Evolutionary conservation across 2,888 invertebrate species (phyloP).

Genomic region (Macrosiphum euphorbiae): DNA sequence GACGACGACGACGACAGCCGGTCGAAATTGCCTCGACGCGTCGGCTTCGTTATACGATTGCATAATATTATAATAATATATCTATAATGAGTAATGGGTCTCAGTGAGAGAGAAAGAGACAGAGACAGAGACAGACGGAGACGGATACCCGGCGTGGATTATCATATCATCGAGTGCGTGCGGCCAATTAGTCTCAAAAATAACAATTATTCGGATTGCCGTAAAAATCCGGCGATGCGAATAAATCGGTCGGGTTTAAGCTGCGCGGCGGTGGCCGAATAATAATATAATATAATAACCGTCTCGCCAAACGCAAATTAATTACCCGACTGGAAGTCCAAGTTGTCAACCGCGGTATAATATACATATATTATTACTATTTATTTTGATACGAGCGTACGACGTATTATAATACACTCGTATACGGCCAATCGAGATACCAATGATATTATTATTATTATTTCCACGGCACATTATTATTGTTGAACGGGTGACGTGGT

Average conservation of each 20-base stretch:
- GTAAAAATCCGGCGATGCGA: constrained; percentile 1
- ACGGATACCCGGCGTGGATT: not conserved
- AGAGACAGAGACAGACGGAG: not conserved
- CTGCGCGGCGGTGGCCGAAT: not conserved
- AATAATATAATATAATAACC: not conserved
- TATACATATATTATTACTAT: not conserved
- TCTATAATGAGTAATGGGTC: not conserved
- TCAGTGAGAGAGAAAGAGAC: not conserved
- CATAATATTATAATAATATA: not conserved
- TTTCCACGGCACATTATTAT: no score
- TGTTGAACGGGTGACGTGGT: not conserved
- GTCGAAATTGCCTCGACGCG: no score
- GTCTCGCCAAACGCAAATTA: not conserved
- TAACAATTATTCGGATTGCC: constrained; percentile 21
- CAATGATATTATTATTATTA: not conserved
- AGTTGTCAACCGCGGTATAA: constrained; percentile 2
- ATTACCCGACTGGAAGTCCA: not conserved
- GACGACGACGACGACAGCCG: not conserved
- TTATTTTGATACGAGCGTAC: not conserved
- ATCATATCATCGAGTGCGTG: not conserved
- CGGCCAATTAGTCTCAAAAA: not conserved
- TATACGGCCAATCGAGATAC: not conserved
- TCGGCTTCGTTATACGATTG: not conserved
- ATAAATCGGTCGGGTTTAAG: not conserved
- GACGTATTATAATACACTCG: not conserved